A percentile compares a stretch with the other conserved stretches of the same genome.
Conservation (phyloP, 2,113 vertebrate species). For the Centropristis striata region DNA sequence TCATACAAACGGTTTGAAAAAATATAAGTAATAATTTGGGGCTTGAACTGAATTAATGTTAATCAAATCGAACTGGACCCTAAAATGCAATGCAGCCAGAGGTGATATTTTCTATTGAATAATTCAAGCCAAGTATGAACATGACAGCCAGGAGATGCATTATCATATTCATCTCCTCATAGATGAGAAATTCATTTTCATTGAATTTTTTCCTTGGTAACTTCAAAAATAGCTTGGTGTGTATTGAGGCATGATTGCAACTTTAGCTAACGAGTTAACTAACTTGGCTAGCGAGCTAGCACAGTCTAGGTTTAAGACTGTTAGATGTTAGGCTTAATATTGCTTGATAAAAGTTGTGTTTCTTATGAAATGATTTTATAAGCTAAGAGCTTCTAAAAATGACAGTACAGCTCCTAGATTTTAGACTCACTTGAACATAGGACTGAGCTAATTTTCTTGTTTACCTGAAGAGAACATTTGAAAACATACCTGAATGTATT, state of each 20-base stretch:
- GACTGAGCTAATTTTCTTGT: not conserved
- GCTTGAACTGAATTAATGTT: not conserved
- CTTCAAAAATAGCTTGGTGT: not conserved
- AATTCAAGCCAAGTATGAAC: not conserved
- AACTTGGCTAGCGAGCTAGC: not conserved
- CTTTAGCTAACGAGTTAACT: not conserved
- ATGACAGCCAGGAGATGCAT: not conserved
- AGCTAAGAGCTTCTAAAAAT: not conserved
- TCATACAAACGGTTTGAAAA: not conserved
- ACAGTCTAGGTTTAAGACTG: not conserved
- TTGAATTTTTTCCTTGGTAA: constrained; percentile 27
- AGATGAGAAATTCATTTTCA: not conserved
- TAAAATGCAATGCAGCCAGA: not conserved
- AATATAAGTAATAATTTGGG: not conserved
- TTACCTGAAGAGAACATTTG: not conserved
- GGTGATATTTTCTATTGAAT: not conserved
- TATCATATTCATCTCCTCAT: not conserved
- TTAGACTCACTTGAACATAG: not conserved
- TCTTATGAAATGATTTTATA: constrained; percentile 2
- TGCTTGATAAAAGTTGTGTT: constrained; percentile 26
- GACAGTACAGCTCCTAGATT: constrained; percentile 1
- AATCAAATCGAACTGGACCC: not conserved
- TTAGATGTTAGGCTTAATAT: too few relatives aligned
- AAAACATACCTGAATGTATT: constrained; percentile 24
- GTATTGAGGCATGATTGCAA: constrained; percentile 30